Evolutionary conservation across 2,888 invertebrate species (phyloP).

Genomic region (Theodoxus fluviatilis): DNA sequence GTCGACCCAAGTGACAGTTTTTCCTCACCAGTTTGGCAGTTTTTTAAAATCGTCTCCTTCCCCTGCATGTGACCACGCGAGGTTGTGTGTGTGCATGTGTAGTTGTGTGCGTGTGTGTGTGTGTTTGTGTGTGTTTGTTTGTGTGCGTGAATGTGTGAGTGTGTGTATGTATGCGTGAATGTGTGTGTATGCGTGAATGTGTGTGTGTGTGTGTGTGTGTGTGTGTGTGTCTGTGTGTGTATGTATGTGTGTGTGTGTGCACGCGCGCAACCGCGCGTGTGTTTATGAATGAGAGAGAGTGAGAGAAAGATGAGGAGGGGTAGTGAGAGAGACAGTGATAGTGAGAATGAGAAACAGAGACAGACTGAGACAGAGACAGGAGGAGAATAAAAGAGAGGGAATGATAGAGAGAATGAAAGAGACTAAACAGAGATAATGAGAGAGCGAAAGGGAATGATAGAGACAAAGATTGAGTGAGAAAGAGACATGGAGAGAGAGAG

Average conservation of each 20-base stretch:
- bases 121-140: too few species aligned
- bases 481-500: background rate
- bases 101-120: too few species aligned
- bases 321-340: background rate
- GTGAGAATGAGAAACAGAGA: background rate
- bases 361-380: background rate
- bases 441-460: background rate
- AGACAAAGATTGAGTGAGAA: background rate
- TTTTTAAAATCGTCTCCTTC: too few species aligned
- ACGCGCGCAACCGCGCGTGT: background rate
- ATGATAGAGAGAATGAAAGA: background rate
- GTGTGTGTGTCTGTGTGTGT: background rate
- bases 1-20: too few species aligned
- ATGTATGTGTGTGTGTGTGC: constrained; percentile 5
- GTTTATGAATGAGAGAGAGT: constrained; percentile 8
- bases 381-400: background rate
- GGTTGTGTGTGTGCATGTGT: too few species aligned
- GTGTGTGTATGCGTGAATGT: constrained; percentile 23
- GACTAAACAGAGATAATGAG: background rate
- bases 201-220: constrained; percentile 20
- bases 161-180: constrained; percentile 20
- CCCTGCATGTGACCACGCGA: too few species aligned
- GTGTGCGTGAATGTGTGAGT: background rate
- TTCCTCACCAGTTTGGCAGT: too few species aligned
- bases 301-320: background rate